These are phyloP conservation scores for Miltochrista miniata DNA, from an alignment of 2,888 invertebrate genomes.

Conservation along the genomic window DNA sequence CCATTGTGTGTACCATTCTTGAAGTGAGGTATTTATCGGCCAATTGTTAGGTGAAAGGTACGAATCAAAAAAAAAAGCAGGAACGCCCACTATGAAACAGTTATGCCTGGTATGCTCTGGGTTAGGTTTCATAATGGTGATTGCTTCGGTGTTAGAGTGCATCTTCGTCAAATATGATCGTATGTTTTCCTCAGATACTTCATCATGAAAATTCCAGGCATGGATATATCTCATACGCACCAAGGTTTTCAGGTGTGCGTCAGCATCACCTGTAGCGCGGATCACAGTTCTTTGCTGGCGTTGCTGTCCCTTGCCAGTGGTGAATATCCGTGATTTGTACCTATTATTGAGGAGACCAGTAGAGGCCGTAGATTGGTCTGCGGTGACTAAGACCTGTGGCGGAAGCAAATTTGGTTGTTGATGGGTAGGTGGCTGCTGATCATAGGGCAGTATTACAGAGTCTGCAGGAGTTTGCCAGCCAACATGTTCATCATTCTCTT, in stretches of 20 bases:
- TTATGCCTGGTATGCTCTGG: neutral
- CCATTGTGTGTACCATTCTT: neutral
- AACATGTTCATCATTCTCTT: too few relatives aligned
- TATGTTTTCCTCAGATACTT: neutral
- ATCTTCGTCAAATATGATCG: neutral
- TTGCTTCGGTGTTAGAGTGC: neutral
- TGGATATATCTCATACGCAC: neutral
- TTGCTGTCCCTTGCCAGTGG: too few relatives aligned
- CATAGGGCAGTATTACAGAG: too few relatives aligned
- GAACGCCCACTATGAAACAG: neutral
- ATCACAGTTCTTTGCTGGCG: neutral
- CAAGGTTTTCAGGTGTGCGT: neutral
- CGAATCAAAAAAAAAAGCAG: neutral
- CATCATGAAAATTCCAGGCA: neutral
- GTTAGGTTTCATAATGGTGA: neutral
- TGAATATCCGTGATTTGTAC: too few relatives aligned
- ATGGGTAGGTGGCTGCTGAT: too few relatives aligned
- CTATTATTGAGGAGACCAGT: too few relatives aligned
- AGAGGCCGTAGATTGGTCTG: too few relatives aligned
- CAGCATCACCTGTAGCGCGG: neutral
- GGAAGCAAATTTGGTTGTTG: too few relatives aligned
- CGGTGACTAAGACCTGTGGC: too few relatives aligned
- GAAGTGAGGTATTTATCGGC: neutral
- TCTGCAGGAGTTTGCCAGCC: too few relatives aligned
- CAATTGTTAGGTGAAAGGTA: neutral